These are phyloP conservation scores for Apamea sordens DNA, from an alignment of 2,888 invertebrate genomes.

Conservation along the genomic window DNA sequence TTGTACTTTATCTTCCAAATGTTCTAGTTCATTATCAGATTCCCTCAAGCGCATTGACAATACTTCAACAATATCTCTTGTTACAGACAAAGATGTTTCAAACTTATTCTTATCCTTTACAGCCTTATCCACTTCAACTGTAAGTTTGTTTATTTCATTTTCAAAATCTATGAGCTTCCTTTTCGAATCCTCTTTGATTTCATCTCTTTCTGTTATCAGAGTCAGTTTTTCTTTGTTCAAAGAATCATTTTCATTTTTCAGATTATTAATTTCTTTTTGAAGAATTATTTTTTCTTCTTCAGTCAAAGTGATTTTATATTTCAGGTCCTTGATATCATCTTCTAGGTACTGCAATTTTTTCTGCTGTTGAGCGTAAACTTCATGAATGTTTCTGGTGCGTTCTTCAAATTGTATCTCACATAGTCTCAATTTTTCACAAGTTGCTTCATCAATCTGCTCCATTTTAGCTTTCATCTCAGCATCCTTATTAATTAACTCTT, in stretches of 20 bases:
- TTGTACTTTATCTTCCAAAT: conserved; percentile 85
- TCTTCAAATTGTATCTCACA: conserved; percentile 89
- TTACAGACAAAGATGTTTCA: conserved; percentile 90
- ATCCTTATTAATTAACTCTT: conserved; percentile 80
- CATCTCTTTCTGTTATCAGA: conserved; percentile 76
- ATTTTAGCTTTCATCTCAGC: conserved; percentile 86
- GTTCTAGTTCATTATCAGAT: conserved; percentile 91
- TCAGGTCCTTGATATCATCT: conserved; percentile 81
- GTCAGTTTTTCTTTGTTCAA: conserved; percentile 76
- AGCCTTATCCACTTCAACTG: conserved; percentile 84
- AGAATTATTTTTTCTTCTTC: conserved; percentile 79
- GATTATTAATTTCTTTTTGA: conserved; percentile 77
- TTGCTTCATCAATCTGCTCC: conserved; percentile 86
- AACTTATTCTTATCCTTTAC: conserved; percentile 89
- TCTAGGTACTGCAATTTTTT: conserved; percentile 79
- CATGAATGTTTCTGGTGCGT: conserved; percentile 81
- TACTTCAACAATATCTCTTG: conserved; percentile 90
- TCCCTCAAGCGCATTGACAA: conserved; percentile 89
- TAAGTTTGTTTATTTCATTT: conserved; percentile 85
- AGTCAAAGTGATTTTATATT: conserved; percentile 74
- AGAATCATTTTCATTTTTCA: conserved; percentile 79
- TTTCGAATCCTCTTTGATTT: conserved; percentile 82
- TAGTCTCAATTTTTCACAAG: conserved; percentile 84
- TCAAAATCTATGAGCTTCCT: conserved; percentile 82
- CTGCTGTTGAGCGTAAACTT: conserved; percentile 81